Evolutionary conservation across 2,113 vertebrate species (phyloP).

Genomic region (Oncorhynchus nerka): DNA sequence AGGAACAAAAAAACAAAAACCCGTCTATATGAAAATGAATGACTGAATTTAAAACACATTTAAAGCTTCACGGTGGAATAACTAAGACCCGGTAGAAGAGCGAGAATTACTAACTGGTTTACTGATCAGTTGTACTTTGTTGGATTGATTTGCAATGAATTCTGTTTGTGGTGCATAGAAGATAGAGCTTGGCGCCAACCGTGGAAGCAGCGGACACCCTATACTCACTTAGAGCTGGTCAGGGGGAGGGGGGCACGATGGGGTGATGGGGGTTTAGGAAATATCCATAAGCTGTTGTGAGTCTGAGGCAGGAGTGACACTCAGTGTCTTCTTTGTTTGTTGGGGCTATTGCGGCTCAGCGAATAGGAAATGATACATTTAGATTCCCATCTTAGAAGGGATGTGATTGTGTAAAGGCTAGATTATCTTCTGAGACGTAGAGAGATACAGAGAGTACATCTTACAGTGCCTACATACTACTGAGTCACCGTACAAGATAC

Average conservation of each 20-base stretch:
- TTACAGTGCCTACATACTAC: constrained; percentile 31
- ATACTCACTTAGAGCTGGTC: constrained; percentile 76
- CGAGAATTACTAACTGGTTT: constrained; percentile 99
- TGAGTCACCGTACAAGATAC: not conserved
- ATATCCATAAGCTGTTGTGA: constrained; percentile 83
- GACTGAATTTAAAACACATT: constrained; percentile 6
- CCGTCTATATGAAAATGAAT: constrained; percentile 10
- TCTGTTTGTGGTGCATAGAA: constrained; percentile 92
- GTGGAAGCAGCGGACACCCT: constrained; percentile 87
- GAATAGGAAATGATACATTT: constrained; percentile 57
- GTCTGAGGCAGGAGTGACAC: constrained; percentile 68
- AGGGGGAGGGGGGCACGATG: constrained; percentile 62
- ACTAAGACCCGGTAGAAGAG: constrained; percentile 84
- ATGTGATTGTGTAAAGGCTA: constrained; percentile 45
- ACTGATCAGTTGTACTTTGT: constrained; percentile 99
- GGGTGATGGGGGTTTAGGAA: constrained; percentile 34
- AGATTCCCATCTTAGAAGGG: constrained; percentile 47
- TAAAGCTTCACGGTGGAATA: constrained; percentile 63
- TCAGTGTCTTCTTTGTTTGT: constrained; percentile 69
- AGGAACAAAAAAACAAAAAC: not conserved
- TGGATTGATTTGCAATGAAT: constrained; percentile 99
- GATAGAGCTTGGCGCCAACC: constrained; percentile 95
- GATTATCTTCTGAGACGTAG: constrained; percentile 59
- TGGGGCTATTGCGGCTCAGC: constrained; percentile 43
- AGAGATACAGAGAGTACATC: constrained; percentile 45